Evolutionary conservation across 1,140 invertebrate genomes (phyloP).

Genomic region (Eulimnadia texana): DNA sequence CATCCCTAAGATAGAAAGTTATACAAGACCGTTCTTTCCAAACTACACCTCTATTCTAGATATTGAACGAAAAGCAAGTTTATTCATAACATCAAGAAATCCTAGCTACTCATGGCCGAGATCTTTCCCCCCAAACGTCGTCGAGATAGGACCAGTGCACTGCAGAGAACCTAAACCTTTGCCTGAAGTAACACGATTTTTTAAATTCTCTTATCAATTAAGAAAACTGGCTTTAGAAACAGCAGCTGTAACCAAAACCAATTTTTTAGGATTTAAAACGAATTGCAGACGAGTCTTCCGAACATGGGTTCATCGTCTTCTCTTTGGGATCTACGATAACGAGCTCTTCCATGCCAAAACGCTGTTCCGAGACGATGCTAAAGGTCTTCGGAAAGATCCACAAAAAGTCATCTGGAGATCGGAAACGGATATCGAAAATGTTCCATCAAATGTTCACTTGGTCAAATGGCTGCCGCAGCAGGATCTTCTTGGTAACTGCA

Average conservation of each 20-base stretch:
- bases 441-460: conserved; percentile 23
- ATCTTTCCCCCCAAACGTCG: not conserved
- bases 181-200: not conserved
- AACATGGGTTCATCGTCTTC: conserved; percentile 41
- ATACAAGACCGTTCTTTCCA: not conserved
- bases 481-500: conserved; percentile 26
- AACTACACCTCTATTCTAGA: not conserved
- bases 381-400: conserved; percentile 34
- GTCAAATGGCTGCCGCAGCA: conserved; percentile 25
- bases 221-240: not conserved
- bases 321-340: conserved; percentile 42
- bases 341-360: conserved; percentile 33
- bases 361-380: conserved; percentile 28
- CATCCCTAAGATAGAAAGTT: not conserved
- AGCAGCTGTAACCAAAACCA: not conserved
- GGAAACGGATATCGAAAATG: conserved; percentile 29
- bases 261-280: conserved; percentile 20
- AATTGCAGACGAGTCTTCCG: conserved; percentile 18
- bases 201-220: not conserved
- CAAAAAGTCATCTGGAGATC: conserved; percentile 45
- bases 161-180: not conserved
- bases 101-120: not conserved
- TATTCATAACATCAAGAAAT: not conserved
- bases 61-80: not conserved
- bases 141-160: not conserved